Evolutionary conservation across 2,888 invertebrate genomes (phyloP), one percentile per base, ranked within the genome.

Genomic region (Meandrusa payeni): DNA sequence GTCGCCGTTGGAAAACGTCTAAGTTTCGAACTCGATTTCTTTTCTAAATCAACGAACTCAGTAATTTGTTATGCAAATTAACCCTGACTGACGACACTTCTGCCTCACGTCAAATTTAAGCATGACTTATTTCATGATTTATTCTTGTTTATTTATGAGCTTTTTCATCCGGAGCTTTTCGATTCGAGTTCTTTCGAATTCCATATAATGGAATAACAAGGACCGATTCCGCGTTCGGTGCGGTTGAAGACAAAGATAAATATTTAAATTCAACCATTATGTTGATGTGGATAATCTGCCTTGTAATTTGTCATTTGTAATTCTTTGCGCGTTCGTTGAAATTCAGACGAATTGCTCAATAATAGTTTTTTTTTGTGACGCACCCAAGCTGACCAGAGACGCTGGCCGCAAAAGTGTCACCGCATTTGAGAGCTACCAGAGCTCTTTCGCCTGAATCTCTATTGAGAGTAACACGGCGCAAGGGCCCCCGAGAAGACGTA

Each of bases 11-110:
- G 42, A 51, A 51, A 52, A 51, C 50, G 48, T 42, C 47, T 44
- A 50, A 50, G 52, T 55, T 57, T 44, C 39, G 33, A 38, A 44
- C 38, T 38, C 38, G 43, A 38, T 44, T 39, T 39, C 44, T 54
- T 53, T 57, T 57, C 53, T 56, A 52, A 57, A 54, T 54, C 57
- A 53, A 54, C 51, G 54, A 51, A 48, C 54, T 54, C 48, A 47
- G 54, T 57, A 58, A 58, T 57, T 57, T 55, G 55, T 51, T 55
- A 57, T 57, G 58, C 47, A 58, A 57, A 58, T 57, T 51, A 47
- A 42, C 42, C 41, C 37, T 42, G 49, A 44, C 37, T 42, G 49
- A 44, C 54, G 55, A 57, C 57, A 54, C 54, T 57, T 51, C 49
- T 51, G 42, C 51, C 51, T 57, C 57, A 50, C 52, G 42, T 48